Base-by-base conservation (phyloP, 2,113 vertebrate genomes). In the Cryptomyrus ogoouensis region DNA sequence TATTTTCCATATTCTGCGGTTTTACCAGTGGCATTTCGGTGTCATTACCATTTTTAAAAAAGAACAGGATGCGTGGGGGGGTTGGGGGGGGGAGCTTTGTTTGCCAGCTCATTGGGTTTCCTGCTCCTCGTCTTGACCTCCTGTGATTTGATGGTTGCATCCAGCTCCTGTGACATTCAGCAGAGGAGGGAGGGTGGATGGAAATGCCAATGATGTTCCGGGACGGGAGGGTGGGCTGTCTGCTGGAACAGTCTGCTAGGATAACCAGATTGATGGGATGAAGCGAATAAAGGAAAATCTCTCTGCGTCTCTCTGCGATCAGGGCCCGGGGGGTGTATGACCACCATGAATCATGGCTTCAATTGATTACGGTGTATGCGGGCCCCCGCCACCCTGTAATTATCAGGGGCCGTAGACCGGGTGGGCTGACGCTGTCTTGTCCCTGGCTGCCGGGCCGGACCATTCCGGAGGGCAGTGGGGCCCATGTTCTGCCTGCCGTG, bases 301-400 rank as follows among this genome's bases (percentile, higher is more conserved):
- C 83, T 19, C 44, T 46, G 27, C 44, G 58, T 85, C 58, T 12
- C 89, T 10, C 44, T 62, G 15, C 44, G 58, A 85, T 88, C 66
- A 85, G 84, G 35, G 47, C 47, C 74, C 10, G 5, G 17, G 5
- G 17, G 80, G 70, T 42, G 53, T 21, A 74, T 84, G 77, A 85
- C 77, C 17, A 21, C 27, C 6, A 84, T 88, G 66, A 88, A 83
- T 89, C 70, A 52, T 27, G 35, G 49, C n/a, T 89, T 19, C 90
- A 91, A 89, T 70, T 87, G 52, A 91, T 90, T 85, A 89, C 66
- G 2, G n/a, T 24, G n/a, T 17, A 47, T 17, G 31, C 6, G 13
- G 24, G 46, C 58, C 62, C 27, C 86, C 52, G 0, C 70, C 39
- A 50, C 24, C n/a, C 24, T 17, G 24, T 86, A 66, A 91, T 91